phyloP scores from a whole-genome alignment of 2,888 invertebrate genomes.

The Pheosia gnoma region DNA sequence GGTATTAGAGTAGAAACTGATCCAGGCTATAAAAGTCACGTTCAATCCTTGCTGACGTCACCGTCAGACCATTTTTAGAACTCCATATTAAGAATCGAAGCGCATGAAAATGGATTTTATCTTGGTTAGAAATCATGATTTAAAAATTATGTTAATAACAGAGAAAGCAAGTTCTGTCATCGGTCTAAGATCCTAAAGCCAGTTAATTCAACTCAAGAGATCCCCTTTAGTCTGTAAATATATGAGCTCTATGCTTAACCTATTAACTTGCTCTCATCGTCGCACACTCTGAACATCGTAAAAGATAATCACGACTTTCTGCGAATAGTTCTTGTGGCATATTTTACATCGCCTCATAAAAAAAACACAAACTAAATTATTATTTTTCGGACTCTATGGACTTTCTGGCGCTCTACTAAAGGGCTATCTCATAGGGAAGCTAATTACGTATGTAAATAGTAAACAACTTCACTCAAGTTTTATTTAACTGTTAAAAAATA shows the following conservation, averaged over 20 bases:
- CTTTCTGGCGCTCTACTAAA: no score
- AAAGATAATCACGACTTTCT: no score
- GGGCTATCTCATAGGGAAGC: no score
- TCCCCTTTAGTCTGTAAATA: background rate
- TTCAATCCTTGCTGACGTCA: background rate
- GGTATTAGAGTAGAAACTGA: background rate
- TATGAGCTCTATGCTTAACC: background rate
- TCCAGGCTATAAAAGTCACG: background rate
- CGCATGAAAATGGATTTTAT: background rate
- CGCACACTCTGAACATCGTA: background rate
- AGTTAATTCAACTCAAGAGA: background rate
- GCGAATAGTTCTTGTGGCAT: no score
- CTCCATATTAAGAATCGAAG: background rate
- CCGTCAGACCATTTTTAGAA: background rate
- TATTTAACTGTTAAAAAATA: no score
- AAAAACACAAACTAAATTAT: no score
- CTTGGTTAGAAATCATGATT: no score
- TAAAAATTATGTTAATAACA: background rate
- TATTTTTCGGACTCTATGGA: no score
- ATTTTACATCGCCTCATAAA: no score
- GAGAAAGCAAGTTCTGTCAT: background rate
- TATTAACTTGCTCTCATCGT: background rate
- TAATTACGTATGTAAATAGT: no score
- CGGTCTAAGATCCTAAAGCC: background rate
- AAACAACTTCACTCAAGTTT: no score